A percentile compares a stretch with the other conserved stretches of the same genome.
These are phyloP conservation scores for Nipponia nippon DNA, from an alignment of 2,113 vertebrate genomes.

Conservation along the genomic window DNA sequence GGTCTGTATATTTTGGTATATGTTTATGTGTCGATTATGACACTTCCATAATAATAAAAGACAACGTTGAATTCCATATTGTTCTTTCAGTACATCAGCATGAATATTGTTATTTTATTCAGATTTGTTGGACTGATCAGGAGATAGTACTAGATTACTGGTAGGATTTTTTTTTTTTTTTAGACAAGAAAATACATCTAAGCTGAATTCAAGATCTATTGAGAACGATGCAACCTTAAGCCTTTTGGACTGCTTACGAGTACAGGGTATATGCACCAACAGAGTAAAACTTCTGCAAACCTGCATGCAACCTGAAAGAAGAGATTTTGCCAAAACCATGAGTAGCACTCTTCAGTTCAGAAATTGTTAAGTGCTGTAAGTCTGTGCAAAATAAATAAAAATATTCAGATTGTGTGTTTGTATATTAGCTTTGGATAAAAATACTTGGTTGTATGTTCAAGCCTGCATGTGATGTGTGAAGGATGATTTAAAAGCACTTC, in stretches of 20 bases:
- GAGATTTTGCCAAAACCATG: not conserved
- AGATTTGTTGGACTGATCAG: not conserved
- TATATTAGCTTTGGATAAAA: not conserved
- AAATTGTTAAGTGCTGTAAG: not conserved
- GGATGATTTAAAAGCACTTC: not conserved
- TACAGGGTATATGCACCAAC: not conserved
- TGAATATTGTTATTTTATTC: not conserved
- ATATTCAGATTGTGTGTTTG: not conserved
- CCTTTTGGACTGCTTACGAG: not conserved
- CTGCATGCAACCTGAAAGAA: not conserved
- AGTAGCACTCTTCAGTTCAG: not conserved
- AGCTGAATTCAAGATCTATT: not conserved
- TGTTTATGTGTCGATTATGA: not conserved
- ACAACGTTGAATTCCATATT: not conserved
- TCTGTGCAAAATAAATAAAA: not conserved
- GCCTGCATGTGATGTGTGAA: accelerated
- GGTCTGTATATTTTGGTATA: not conserved
- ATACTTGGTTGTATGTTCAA: not conserved
- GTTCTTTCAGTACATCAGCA: not conserved
- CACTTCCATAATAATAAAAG: not conserved
- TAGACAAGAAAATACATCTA: not conserved
- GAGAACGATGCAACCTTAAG: not conserved
- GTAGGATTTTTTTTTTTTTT: not conserved
- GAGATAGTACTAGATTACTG: not conserved
- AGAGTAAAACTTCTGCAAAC: not conserved